Base-by-base conservation (phyloP, 2,797 vertebrate species). In the Mormyrus proboscirostris region DNA sequence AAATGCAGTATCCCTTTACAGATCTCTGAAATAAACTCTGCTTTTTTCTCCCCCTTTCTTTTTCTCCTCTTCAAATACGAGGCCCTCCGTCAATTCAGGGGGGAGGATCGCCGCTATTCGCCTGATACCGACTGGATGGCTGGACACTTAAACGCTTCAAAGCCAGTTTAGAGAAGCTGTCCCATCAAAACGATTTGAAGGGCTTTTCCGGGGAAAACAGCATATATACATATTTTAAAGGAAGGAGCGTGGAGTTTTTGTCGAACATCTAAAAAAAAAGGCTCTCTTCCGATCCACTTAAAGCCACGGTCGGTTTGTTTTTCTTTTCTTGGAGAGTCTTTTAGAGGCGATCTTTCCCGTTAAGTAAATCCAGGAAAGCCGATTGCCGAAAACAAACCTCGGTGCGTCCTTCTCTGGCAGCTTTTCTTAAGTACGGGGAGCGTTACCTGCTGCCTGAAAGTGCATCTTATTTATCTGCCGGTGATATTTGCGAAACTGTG, bases 1-100 rank as follows among this genome's bases (percentile, higher is more conserved):
- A 90, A 59, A 88, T 88, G 90, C 73, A 82, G 90, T 90, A 90
- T 88, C 90, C 89, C 89, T 57, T 76, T 51, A 76, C 83, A 47
- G 44, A 88, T 73, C 76, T 88, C 86, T 44, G 91, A 90, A 89
- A 90, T 89, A 89, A 49, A 83, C 89, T 89, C 82, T 90, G 84
- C 65, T 76, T 38, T 62, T 47, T 38, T 38, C 50, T 51, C 85
- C 22, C 44, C 73, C 76, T 8, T 59, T 44, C 73, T 69, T 69
- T 33, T 69, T 69, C 65, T 69, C 12, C 29, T 33, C 65, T 87
- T 53, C 82, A 51, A 29, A 50, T 10, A 38, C 88, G 59, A 82
- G 76, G 76, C 76, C 76, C 84, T 86, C 47, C 84, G 50, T 86
- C 84, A 51, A 29, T 29, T 33, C 25, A 10, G 22, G 25, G 50